Evolutionary conservation across 2,113 vertebrate species (phyloP).

Genomic region (Cyprinodon tularosa): DNA sequence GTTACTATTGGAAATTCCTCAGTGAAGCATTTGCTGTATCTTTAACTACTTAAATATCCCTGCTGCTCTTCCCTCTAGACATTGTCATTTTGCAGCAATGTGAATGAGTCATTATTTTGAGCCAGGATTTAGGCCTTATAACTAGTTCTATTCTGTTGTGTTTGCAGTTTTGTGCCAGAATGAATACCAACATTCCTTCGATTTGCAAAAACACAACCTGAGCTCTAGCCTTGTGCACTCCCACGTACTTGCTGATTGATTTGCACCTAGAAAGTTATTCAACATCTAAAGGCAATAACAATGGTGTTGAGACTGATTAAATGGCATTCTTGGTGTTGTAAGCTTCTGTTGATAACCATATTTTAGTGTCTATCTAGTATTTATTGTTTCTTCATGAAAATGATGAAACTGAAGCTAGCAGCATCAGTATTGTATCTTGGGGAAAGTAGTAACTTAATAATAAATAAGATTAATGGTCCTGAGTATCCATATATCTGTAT

Average conservation of each 20-base stretch:
- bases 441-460: conserved; percentile 47
- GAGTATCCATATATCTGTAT: conserved; percentile 28
- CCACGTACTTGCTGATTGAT: conserved; percentile 27
- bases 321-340: conserved; percentile 16
- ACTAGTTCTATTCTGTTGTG: conserved; percentile 9
- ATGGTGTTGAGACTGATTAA: conserved; percentile 25
- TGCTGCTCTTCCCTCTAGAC: neutral
- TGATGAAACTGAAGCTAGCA: too few species aligned
- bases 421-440: conserved; percentile 22
- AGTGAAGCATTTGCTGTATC: conserved; percentile 1
- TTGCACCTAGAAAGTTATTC: conserved; percentile 37
- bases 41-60: neutral
- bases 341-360: conserved; percentile 11
- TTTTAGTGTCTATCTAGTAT: conserved; percentile 27
- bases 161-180: conserved; percentile 31
- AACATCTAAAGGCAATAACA: conserved; percentile 19
- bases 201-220: conserved; percentile 39
- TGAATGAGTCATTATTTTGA: conserved; percentile 2
- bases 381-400: neutral
- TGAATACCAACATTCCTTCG: conserved; percentile 11
- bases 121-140: conserved; percentile 4
- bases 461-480: conserved; percentile 25
- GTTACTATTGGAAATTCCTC: neutral
- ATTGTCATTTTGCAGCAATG: neutral
- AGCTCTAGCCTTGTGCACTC: conserved; percentile 18